Evolutionary conservation across 2,113 vertebrate genomes (phyloP).

Genomic region (Scomber scombrus): DNA sequence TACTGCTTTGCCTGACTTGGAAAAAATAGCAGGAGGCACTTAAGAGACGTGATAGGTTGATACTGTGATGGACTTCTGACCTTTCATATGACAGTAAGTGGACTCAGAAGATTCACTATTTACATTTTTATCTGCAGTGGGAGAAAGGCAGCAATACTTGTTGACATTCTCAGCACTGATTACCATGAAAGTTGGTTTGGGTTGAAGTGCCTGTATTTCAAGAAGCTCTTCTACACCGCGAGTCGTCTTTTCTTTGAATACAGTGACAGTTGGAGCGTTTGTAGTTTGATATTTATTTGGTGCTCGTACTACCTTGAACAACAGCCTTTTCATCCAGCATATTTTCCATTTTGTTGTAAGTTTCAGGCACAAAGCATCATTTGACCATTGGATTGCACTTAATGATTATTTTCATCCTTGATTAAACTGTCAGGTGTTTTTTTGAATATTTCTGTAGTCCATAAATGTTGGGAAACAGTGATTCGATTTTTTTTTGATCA

Average conservation of each 20-base stretch:
- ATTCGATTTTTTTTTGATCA: too few relatives aligned
- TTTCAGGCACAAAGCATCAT: too few relatives aligned
- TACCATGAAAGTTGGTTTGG: background rate
- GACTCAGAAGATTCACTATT: slow-evolving; percentile 13
- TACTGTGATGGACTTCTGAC: slow-evolving; percentile 44
- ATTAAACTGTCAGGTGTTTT: too few relatives aligned
- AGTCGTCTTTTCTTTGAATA: background rate
- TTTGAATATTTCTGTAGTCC: too few relatives aligned
- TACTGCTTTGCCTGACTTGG: slow-evolving; percentile 33
- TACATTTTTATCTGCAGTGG: slow-evolving; percentile 37
- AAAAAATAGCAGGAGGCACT: slow-evolving; percentile 45
- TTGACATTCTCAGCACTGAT: slow-evolving; percentile 42
- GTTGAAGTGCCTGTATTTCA: background rate
- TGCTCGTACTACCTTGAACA: background rate
- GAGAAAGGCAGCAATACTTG: background rate
- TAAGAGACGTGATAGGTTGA: slow-evolving; percentile 24
- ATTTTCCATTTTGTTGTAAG: too few relatives aligned
- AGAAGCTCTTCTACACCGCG: background rate
- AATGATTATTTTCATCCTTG: too few relatives aligned
- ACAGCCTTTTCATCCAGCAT: too few relatives aligned
- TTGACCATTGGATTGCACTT: too few relatives aligned
- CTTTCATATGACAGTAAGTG: slow-evolving; percentile 26
- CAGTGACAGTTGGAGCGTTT: background rate
- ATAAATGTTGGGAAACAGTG: too few relatives aligned
- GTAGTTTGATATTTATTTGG: background rate